These are phyloP conservation scores for Athripsodes cinereus DNA, from an alignment of 2,888 invertebrate genomes.

Conservation along the genomic window DNA sequence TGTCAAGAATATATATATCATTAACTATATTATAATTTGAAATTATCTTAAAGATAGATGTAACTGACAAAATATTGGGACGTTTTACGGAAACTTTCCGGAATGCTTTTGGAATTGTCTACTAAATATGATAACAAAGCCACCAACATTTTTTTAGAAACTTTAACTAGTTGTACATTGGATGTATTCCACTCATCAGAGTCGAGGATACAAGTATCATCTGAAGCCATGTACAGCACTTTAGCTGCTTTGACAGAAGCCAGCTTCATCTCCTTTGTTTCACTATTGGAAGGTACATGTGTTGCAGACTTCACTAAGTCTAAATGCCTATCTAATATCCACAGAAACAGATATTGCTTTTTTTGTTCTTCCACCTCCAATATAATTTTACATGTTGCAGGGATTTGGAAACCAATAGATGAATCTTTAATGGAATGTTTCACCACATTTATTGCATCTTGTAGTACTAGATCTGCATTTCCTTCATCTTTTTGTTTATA, in stretches of 20 bases:
- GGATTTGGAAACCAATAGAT: conserved; percentile 43
- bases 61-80: conserved; percentile 57
- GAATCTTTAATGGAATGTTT: conserved; percentile 47
- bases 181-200: conserved; percentile 7
- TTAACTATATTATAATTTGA: too few species aligned
- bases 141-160: conserved; percentile 14
- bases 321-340: conserved; percentile 57
- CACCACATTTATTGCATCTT: conserved; percentile 51
- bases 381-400: conserved; percentile 51
- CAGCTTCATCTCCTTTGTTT: conserved; percentile 4
- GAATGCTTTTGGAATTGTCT: conserved; percentile 50
- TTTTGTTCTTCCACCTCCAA: conserved; percentile 43
- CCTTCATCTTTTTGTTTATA: conserved; percentile 11
- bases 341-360: conserved; percentile 51
- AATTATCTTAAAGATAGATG: conserved; percentile 33
- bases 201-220: not conserved
- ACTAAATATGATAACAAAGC: conserved; percentile 39
- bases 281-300: not conserved
- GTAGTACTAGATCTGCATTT: conserved; percentile 29
- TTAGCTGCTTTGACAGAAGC: conserved; percentile 3
- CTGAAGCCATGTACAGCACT: conserved; percentile 9
- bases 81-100: conserved; percentile 47
- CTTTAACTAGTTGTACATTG: conserved; percentile 6
- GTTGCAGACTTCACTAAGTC: conserved; percentile 37
- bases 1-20: too few species aligned